Evolutionary conservation across 1,140 invertebrate species (phyloP), one percentile per base, ranked within the genome.

Genomic region (Dolichoris vasculosae): DNA sequence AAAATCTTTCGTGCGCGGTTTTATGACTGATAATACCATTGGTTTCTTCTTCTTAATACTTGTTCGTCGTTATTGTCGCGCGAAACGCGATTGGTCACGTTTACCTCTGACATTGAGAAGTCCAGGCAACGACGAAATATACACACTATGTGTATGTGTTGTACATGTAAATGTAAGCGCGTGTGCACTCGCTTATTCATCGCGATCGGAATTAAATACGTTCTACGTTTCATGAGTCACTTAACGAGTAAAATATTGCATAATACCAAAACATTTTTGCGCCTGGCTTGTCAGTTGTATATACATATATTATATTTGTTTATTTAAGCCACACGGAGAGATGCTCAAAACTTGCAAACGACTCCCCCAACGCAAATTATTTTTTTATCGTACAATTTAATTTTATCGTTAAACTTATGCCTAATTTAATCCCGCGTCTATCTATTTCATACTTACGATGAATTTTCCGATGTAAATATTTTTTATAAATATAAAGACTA

Each of bases 101-200:
- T 85, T 55, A 85, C 84, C 84, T 85, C 9, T 82, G 84, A 76
- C 84, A 85, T 85, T 85, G 84, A 85, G 35, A 76, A 46, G 38
- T 81, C 78, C 64, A 63, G 78, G 46, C n/a, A 0, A 69, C 76
- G 40, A 48, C 77, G 38, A 67, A 48, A 6, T 13, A 26, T 32
- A 32, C 46, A 32, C n/a, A n/a, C 43, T 7, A 13, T 7, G 43
- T 46, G 43, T n/a, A n/a, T n/a, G n/a, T n/a, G n/a, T n/a, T n/a
- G n/a, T n/a, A n/a, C n/a, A n/a, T n/a, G 67, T 69, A 23, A 38
- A 69, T 69, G 38, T 23, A n/a, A n/a, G n/a, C n/a, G 35, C 67
- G 35, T 26, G 55, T 26, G 55, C 59, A 3, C 59, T 20, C 40
- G 71, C 40, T 46, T 48, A 46, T 80, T 30, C 80, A 67, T 82